These are phyloP conservation scores for Zenarchopterus dispar DNA, from an alignment of 2,797 vertebrate genomes.

Conservation along the genomic window DNA sequence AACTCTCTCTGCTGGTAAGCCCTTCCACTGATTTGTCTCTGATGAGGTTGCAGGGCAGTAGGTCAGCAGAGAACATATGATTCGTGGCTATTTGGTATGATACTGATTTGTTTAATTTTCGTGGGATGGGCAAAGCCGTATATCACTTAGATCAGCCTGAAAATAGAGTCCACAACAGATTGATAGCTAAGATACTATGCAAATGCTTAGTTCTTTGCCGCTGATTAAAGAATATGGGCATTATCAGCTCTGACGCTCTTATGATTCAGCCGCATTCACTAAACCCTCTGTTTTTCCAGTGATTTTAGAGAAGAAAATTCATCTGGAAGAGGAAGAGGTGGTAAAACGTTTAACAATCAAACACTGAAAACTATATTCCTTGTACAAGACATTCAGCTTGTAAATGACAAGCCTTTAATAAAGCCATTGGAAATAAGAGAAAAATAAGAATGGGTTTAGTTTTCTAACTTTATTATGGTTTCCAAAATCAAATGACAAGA, in stretches of 20 bases:
- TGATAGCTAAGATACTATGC: slow-evolving; percentile 24
- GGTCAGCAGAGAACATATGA: slow-evolving; percentile 57
- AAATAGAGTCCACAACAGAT: slow-evolving; percentile 6
- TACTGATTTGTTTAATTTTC: slow-evolving; percentile 61
- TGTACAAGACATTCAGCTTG: no score
- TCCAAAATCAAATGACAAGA: slow-evolving; percentile 27
- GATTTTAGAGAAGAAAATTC: no score
- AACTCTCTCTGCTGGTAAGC: slow-evolving; percentile 55
- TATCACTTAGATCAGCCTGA: slow-evolving; percentile 53
- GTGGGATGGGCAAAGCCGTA: no score
- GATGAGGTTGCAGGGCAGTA: slow-evolving; percentile 64
- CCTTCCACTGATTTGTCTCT: slow-evolving; percentile 66
- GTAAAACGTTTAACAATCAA: no score
- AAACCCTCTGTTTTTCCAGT: no score
- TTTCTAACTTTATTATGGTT: slow-evolving; percentile 20
- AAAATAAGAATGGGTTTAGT: slow-evolving; percentile 19
- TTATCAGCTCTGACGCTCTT: slow-evolving; percentile 44
- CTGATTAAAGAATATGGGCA: slow-evolving; percentile 35
- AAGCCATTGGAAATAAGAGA: slow-evolving; percentile 6
- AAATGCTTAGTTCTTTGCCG: slow-evolving; percentile 50
- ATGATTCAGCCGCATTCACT: slow-evolving; percentile 21
- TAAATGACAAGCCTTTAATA: slow-evolving; percentile 18
- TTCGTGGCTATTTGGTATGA: slow-evolving; percentile 56
- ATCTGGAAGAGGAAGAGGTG: no score
- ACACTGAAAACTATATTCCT: no score